Evolutionary conservation across 2,888 invertebrate species (phyloP), one percentile per base, ranked within the genome.

Genomic region (Actias luna): DNA sequence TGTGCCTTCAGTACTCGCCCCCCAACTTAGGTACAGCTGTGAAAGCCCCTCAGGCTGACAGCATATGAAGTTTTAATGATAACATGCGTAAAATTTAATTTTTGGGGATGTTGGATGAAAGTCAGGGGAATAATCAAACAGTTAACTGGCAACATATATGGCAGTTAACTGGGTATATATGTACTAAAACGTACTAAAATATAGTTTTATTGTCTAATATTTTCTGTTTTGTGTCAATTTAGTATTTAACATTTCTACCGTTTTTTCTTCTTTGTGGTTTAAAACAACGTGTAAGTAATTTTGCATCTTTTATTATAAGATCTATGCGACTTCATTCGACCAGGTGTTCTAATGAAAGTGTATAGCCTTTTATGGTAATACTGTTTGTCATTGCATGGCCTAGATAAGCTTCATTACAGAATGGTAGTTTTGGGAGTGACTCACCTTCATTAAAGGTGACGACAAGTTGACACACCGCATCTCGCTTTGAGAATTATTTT

Each of bases 351-450:
- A 64, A 70, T 73, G 67, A 68, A 86, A 86, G 83, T 73, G 67
- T 73, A 69, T 67, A 70, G 65, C 90, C 90, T 64, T 89, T 66
- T 77, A 88, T 63, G 90, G 90, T 77, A 85, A 77, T 75, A 72
- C 67, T 75, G 71, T 71, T 74, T 79, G 81, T 76, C 82, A 80
- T 72, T 70, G 79, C 75, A 74, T 84, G 86, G 75, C 87, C 88
- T 80, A 89, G 82, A 75, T 88, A 79, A 70, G 74, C 69, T 73
- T 69, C 62, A 68, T 72, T 74, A 70, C 67, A 72, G 69, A 67
- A 75, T 71, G 74, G 76, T 72, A 69, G 77, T 80, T 78, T 80
- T 76, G 75, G 77, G 74, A 75, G 75, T 86, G 87, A 87, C 73
- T 87, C 87, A 86, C 72, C 69, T 72, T 75, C 73, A 76, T 83